Evolutionary conservation across 2,888 invertebrate species (phyloP).

Genomic region (Stegana nigrithorax): DNA sequence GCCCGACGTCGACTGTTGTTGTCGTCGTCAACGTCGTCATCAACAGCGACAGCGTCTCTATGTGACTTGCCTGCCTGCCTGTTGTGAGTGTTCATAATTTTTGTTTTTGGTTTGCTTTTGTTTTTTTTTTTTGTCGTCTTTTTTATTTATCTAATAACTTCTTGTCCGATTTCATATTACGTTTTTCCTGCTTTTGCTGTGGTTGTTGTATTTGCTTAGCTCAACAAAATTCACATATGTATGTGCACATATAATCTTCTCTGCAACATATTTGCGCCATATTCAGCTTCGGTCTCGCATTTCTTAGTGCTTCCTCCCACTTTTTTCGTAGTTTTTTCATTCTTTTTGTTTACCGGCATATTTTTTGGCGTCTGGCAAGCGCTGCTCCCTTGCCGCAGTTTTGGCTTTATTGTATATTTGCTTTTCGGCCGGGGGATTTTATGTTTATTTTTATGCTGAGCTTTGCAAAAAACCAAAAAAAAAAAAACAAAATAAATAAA

Average conservation of each 20-base stretch:
- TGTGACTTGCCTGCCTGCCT: constrained; percentile 3
- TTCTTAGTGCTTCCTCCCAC: neutral
- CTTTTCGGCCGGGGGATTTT: neutral
- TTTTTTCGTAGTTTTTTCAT: neutral
- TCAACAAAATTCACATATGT: neutral
- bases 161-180: neutral
- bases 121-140: constrained; percentile 1
- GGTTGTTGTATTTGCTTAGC: constrained; percentile 6
- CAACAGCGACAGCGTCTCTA: constrained; percentile 2
- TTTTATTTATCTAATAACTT: no score
- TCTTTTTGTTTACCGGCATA: neutral
- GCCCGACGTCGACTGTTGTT: neutral
- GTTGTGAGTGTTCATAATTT: constrained; percentile 2
- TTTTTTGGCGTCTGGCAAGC: neutral
- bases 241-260: neutral
- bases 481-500: neutral
- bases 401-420: neutral
- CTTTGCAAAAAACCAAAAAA: constrained; percentile 4
- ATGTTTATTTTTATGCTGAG: constrained; percentile 9
- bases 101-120: neutral
- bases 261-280: neutral
- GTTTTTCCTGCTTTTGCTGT: neutral
- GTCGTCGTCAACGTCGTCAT: neutral
- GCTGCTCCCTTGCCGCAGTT: no score
- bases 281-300: constrained; percentile 1